Conservation (phyloP, 2,888 invertebrate species). For the Cephus pulcher region DNA sequence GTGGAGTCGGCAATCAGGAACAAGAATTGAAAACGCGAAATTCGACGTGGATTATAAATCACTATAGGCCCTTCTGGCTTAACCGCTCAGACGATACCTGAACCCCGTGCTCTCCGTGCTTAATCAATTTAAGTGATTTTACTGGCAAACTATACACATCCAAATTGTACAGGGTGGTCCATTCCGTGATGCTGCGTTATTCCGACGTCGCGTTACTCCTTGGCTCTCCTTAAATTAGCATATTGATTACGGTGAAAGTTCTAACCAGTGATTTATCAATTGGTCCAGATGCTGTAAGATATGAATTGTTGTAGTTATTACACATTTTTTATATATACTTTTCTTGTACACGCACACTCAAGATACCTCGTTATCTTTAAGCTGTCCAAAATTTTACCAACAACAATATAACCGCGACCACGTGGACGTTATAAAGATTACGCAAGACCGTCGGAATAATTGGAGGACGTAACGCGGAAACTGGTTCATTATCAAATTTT, state of each 20-base stretch:
- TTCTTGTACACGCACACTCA: no score
- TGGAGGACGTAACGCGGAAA: no score
- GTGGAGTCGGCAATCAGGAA: no score
- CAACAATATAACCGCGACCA: no score
- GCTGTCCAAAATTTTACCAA: no score
- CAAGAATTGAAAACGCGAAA: constrained; percentile 45
- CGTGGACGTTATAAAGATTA: no score
- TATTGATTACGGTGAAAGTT: neutral
- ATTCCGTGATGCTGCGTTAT: constrained; percentile 12
- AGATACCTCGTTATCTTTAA: no score
- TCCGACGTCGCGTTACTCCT: constrained; percentile 25
- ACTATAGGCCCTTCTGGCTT: constrained; percentile 21
- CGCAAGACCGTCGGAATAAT: no score
- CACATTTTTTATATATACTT: no score
- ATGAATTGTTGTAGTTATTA: no score
- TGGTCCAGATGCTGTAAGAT: no score
- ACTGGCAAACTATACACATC: constrained; percentile 31
- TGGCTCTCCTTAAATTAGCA: neutral
- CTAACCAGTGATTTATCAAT: neutral
- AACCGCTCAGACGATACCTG: constrained; percentile 3
- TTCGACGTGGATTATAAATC: constrained; percentile 47
- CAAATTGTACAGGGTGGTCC: neutral
- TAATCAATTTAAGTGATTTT: constrained; percentile 60
- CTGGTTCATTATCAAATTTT: no score
- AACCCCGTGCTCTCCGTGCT: constrained; percentile 39